Conservation (phyloP, 1,140 invertebrate genomes). For the Calephelis nemesis region DNA sequence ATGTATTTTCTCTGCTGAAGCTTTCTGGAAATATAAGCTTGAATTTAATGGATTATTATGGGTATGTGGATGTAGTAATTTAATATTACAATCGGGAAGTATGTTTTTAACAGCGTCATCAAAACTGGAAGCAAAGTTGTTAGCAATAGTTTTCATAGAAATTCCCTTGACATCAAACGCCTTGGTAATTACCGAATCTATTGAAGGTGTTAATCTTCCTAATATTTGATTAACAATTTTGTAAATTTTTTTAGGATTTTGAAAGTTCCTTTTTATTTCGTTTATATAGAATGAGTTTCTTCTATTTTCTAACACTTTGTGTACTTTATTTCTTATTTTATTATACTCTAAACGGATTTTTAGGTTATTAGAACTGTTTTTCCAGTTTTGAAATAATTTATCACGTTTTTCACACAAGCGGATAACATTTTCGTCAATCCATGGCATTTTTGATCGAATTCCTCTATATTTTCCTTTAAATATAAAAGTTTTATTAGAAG, state of each 20-base stretch:
- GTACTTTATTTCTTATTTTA: too few relatives aligned
- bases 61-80: too few relatives aligned
- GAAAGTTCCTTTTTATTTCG: conserved; percentile 36
- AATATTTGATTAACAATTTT: too few relatives aligned
- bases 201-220: conserved; percentile 28
- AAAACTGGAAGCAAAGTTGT: too few relatives aligned
- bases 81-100: too few relatives aligned
- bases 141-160: too few relatives aligned
- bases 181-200: conserved; percentile 33
- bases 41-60: too few relatives aligned
- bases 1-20: conserved; percentile 19
- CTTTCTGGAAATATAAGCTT: conserved; percentile 37
- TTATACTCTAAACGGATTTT: conserved; percentile 32
- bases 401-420: conserved; percentile 37
- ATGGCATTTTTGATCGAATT: too few relatives aligned
- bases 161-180: conserved; percentile 28
- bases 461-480: too few relatives aligned
- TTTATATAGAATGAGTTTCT: conserved; percentile 30
- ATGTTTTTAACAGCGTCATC: too few relatives aligned
- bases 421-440: neutral
- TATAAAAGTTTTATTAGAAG: too few relatives aligned
- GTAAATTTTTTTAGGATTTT: conserved; percentile 26
- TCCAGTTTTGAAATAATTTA: conserved; percentile 22
- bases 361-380: conserved; percentile 18
- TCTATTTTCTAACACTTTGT: too few relatives aligned